Evolutionary conservation across 2,797 vertebrate genomes (phyloP).

Genomic region (Columba guinea): DNA sequence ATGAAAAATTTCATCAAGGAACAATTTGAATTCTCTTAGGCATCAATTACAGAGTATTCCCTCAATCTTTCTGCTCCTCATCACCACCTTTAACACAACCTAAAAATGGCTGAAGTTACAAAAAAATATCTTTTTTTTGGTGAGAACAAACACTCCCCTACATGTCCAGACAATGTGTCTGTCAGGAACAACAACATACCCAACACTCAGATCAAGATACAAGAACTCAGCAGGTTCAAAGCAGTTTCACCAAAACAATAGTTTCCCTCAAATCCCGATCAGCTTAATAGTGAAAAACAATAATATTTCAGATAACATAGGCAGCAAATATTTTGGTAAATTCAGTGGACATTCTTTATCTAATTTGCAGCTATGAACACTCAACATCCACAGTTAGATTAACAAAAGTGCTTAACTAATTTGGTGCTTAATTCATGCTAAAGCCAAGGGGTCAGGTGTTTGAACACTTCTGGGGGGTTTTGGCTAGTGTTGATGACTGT

Average conservation of each 20-base stretch:
- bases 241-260: slow-evolving; percentile 36
- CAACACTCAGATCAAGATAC: not conserved
- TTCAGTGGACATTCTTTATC: not conserved
- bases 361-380: not conserved
- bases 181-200: not conserved
- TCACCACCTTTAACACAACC: not conserved
- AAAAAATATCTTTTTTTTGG: not conserved
- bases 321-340: not conserved
- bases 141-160: not conserved
- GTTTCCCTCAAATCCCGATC: slow-evolving; percentile 19
- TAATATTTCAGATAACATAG: slow-evolving; percentile 14
- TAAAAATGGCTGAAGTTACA: not conserved
- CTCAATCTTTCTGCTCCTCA: not conserved
- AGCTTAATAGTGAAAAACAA: not conserved
- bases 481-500: no score
- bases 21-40: not conserved
- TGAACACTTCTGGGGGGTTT: not conserved
- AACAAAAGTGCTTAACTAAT: not conserved
- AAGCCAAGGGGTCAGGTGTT: not conserved
- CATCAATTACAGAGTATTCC: not conserved
- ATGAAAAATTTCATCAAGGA: not conserved
- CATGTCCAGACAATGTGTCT: not conserved
- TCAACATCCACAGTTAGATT: not conserved
- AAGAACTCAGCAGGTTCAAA: slow-evolving; percentile 27
- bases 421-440: not conserved